phyloP scores from a whole-genome alignment of 1,140 invertebrate genomes.

The Tenebrio molitor region DNA sequence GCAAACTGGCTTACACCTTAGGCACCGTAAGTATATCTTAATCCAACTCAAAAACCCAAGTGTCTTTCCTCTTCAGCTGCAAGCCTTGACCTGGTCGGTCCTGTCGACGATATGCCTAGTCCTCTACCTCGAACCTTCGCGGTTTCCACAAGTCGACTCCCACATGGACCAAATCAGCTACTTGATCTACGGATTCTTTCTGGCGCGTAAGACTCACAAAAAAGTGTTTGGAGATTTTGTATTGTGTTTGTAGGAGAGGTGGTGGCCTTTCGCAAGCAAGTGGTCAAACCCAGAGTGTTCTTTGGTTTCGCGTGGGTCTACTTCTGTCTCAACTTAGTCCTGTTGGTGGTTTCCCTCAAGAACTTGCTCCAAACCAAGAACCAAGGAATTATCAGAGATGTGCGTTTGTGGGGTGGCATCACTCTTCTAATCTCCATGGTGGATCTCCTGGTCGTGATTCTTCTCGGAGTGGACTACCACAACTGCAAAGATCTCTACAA shows the following conservation, averaged over 20 bases:
- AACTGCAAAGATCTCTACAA: constrained; percentile 49
- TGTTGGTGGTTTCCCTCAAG: neutral
- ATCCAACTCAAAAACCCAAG: neutral
- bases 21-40: neutral
- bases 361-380: too few species aligned
- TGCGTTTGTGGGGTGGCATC: constrained; percentile 63
- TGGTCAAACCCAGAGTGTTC: neutral
- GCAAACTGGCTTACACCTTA: neutral
- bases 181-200: neutral
- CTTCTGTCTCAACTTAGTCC: neutral
- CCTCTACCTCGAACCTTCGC: neutral
- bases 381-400: too few species aligned
- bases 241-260: neutral
- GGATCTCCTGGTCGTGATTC: too few species aligned
- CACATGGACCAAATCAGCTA: neutral
- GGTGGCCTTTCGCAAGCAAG: neutral
- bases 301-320: neutral
- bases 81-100: neutral
- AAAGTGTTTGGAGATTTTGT: neutral
- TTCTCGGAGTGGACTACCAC: constrained; percentile 62
- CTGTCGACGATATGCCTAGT: neutral
- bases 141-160: neutral
- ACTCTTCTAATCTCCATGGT: constrained; percentile 63
- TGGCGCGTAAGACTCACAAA: neutral
- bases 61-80: neutral